phyloP scores from a whole-genome alignment of 37 sponge, comb jelly and placozoan genomes.

The Beroe forskalii region DNA sequence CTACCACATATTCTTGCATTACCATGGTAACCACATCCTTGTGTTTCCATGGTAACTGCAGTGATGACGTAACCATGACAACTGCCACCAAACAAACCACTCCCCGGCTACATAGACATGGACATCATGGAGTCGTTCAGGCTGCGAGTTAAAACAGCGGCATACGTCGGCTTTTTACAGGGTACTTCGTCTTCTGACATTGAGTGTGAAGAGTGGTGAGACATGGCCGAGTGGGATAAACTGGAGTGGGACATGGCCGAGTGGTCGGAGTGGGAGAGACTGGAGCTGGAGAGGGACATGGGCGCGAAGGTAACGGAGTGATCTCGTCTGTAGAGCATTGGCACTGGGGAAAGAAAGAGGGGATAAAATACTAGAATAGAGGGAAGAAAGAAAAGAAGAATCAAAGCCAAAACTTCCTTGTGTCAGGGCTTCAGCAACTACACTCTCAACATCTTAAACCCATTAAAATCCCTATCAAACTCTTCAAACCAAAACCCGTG shows the following conservation, averaged over 20 bases:
- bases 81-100: not conserved
- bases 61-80: not conserved
- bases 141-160: slow-evolving; percentile 11
- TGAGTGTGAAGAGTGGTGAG: not conserved
- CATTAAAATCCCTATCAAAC: too few relatives aligned
- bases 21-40: too few relatives aligned
- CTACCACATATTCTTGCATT: too few relatives aligned
- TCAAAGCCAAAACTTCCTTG: too few relatives aligned
- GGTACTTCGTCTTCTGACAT: too few relatives aligned
- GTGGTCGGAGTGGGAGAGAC: not conserved
- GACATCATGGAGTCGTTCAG: slow-evolving; percentile 64
- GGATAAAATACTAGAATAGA: not conserved
- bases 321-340: not conserved
- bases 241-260: not conserved
- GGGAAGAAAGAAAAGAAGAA: not conserved
- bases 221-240: not conserved
- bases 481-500: too few relatives aligned
- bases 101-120: slow-evolving; percentile 35
- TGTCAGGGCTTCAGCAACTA: too few relatives aligned
- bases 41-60: too few relatives aligned
- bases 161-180: slow-evolving; percentile 42
- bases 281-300: slow-evolving; percentile 33
- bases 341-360: not conserved
- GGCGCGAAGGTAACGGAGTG: slow-evolving; percentile 41
- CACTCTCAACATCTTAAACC: too few relatives aligned